Percentiles rank a stretch among this genome's conserved stretches.
Conservation (phyloP, 2,797 vertebrate genomes). For the Hoplostethus mediterraneus region DNA sequence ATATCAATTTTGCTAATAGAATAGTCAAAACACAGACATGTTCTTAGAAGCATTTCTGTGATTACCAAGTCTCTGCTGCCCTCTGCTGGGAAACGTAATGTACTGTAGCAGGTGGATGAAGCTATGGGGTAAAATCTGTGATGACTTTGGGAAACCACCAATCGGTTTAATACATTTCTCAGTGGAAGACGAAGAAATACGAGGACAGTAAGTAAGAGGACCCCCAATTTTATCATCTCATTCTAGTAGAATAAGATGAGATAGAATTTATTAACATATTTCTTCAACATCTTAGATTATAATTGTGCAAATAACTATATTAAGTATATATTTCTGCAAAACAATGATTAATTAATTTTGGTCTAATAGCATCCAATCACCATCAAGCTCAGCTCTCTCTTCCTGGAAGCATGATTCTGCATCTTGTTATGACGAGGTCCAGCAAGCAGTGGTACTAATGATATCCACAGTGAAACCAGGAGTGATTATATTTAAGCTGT, state of each 20-base stretch:
- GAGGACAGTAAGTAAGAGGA: background rate
- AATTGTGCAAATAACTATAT: background rate
- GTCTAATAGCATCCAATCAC: slow-evolving; percentile 20
- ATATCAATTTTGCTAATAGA: background rate
- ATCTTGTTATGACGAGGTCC: slow-evolving; percentile 42
- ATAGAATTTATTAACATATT: too few species aligned
- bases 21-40: background rate
- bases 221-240: background rate
- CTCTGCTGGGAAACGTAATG: slow-evolving; percentile 66
- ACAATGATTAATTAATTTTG: slow-evolving; percentile 21
- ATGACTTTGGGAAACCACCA: background rate
- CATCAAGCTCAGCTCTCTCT: slow-evolving; percentile 40
- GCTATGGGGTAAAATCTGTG: background rate
- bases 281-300: background rate
- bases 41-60: slow-evolving; percentile 1
- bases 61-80: slow-evolving; percentile 61
- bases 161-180: background rate
- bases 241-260: background rate
- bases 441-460: slow-evolving; percentile 63
- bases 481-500: slow-evolving; percentile 55
- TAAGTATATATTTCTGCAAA: background rate
- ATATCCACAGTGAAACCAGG: slow-evolving; percentile 50
- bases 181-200: too few species aligned
- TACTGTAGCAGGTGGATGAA: background rate
- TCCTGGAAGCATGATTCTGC: slow-evolving; percentile 67